These are phyloP conservation scores for Catajapyx aquilonaris DNA, from an alignment of 1,140 invertebrate genomes.

Conservation along the genomic window DNA sequence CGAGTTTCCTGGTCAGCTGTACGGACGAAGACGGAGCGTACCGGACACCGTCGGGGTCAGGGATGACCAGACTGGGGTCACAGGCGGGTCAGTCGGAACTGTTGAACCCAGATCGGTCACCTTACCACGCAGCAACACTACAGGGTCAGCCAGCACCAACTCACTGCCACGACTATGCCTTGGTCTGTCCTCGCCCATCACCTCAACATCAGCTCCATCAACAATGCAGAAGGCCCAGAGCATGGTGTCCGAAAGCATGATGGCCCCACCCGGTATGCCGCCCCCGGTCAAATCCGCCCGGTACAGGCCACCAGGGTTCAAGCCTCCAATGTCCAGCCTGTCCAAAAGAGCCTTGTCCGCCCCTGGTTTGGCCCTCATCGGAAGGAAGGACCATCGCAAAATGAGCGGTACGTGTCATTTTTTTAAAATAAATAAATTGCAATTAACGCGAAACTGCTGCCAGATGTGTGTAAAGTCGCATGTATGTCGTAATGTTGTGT, in stretches of 20 bases:
- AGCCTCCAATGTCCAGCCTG: constrained; percentile 19
- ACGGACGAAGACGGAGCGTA: constrained; percentile 39
- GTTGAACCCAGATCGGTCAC: constrained; percentile 30
- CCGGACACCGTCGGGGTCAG: constrained; percentile 43
- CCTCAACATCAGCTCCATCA: constrained; percentile 17
- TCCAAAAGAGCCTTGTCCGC: constrained; percentile 46
- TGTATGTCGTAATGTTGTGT: no score
- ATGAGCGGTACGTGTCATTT: no score
- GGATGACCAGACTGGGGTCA: constrained; percentile 32
- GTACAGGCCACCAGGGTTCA: constrained; percentile 62
- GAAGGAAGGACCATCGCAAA: no score
- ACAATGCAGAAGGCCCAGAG: constrained; percentile 45
- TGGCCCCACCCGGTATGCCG: constrained; percentile 3
- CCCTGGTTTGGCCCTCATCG: constrained; percentile 24
- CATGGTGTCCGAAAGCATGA: constrained; percentile 19
- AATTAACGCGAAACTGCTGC: no score
- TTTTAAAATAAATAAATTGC: no score
- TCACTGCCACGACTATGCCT: constrained; percentile 45
- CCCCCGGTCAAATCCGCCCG: constrained; percentile 55
- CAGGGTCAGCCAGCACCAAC: constrained; percentile 38
- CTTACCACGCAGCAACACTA: constrained; percentile 30
- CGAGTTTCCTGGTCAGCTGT: background rate
- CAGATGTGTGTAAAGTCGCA: no score
- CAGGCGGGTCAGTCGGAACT: constrained; percentile 30
- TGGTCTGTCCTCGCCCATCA: constrained; percentile 27